Percentiles rank a stretch among this genome's conserved stretches.
These are phyloP conservation scores for Amazona ochrocephala DNA, from an alignment of 2,797 vertebrate genomes.

Conservation along the genomic window DNA sequence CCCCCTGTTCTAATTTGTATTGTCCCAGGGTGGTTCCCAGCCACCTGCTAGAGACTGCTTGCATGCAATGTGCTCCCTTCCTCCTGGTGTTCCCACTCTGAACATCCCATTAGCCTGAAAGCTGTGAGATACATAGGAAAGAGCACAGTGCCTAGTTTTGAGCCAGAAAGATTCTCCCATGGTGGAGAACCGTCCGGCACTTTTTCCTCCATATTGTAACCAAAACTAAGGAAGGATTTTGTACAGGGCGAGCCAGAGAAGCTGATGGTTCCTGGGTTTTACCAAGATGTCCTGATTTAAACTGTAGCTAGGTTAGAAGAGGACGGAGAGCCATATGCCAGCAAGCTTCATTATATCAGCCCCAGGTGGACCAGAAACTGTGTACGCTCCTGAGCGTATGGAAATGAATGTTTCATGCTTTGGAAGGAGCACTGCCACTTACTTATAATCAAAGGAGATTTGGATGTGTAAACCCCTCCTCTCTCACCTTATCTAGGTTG, in stretches of 20 bases:
- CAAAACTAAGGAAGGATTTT: not conserved
- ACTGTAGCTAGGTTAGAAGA: not conserved
- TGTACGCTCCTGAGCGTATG: not conserved
- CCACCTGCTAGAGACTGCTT: not conserved
- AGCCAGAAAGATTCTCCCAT: not conserved
- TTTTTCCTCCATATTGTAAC: not conserved
- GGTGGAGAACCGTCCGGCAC: not conserved
- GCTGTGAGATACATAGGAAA: not conserved
- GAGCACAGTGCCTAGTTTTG: not conserved
- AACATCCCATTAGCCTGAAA: not conserved
- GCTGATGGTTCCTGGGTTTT: not conserved
- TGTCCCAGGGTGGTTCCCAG: not conserved
- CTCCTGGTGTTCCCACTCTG: not conserved
- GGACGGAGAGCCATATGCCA: not conserved
- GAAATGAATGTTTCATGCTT: not conserved
- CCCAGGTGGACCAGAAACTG: not conserved
- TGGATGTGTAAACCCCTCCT: not conserved
- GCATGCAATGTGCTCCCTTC: not conserved
- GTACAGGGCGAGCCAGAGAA: not conserved
- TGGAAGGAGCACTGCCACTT: not conserved
- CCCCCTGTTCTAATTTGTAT: not conserved
- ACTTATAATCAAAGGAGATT: accelerated
- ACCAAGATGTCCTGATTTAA: not conserved
- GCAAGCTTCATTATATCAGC: not conserved
- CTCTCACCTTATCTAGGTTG: not conserved